phyloP scores from a whole-genome alignment of 2,888 invertebrate species.

The Xylota sylvarum region DNA sequence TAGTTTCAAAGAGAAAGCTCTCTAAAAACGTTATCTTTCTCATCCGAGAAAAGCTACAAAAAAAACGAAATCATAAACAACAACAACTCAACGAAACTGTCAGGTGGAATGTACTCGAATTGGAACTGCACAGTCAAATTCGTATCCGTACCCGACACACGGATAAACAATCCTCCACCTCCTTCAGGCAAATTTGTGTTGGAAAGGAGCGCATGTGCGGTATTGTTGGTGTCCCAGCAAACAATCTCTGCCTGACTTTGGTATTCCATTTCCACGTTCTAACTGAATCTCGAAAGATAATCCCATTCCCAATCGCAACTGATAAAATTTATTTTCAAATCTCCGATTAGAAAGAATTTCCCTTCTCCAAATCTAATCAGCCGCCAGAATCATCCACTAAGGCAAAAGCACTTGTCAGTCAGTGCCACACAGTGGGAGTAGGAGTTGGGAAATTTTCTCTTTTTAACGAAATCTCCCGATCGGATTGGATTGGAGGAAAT shows the following conservation, averaged over 20 bases:
- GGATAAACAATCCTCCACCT: slow-evolving; percentile 20
- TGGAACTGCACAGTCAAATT: slow-evolving; percentile 3
- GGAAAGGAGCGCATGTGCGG: slow-evolving; percentile 30
- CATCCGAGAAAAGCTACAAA: neutral
- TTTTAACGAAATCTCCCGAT: slow-evolving; percentile 45
- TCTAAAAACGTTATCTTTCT: slow-evolving; percentile 3
- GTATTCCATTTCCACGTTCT: too few relatives aligned
- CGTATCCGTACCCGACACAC: neutral
- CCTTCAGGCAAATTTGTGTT: neutral
- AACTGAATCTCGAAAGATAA: slow-evolving; percentile 5
- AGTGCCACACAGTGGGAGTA: neutral
- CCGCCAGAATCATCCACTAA: neutral
- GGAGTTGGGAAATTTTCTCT: slow-evolving; percentile 58
- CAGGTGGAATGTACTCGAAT: slow-evolving; percentile 29
- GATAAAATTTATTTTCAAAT: neutral
- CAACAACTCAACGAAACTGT: slow-evolving; percentile 41
- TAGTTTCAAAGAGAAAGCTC: slow-evolving; percentile 16
- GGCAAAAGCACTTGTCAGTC: neutral
- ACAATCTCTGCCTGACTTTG: too few relatives aligned
- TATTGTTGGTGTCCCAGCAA: neutral
- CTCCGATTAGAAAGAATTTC: slow-evolving; percentile 16
- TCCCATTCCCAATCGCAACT: neutral
- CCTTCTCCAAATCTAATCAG: slow-evolving; percentile 19
- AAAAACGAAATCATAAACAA: neutral
- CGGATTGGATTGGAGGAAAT: too few relatives aligned